phyloP scores from a whole-genome alignment of 2,113 vertebrate species.

The Oncorhynchus tshawytscha region DNA sequence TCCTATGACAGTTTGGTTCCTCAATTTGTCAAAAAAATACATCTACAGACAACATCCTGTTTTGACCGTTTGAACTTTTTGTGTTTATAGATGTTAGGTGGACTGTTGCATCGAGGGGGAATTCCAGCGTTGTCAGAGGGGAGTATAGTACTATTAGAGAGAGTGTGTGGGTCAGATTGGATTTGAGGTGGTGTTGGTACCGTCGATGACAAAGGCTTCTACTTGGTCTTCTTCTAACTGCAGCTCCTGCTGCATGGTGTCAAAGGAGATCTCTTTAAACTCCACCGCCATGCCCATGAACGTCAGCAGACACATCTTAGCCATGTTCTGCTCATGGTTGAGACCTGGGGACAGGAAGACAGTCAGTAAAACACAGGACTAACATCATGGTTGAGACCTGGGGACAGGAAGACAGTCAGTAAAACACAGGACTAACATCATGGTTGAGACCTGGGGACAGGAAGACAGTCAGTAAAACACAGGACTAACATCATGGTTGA shows the following conservation, averaged over 20 bases:
- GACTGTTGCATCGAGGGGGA: too few species aligned
- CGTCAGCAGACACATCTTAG: conserved; percentile 97
- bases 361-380: conserved; percentile 51
- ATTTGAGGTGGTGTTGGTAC: conserved; percentile 63
- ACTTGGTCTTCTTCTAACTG: conserved; percentile 93
- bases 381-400: not conserved
- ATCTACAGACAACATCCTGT: not conserved
- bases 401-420: too few species aligned
- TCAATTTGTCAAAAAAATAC: not conserved
- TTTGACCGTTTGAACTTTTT: not conserved
- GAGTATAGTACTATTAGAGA: too few species aligned
- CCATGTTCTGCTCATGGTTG: conserved; percentile 94
- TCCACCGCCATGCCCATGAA: conserved; percentile 99
- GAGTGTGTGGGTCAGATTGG: not conserved
- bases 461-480: too few species aligned
- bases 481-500: too few species aligned
- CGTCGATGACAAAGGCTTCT: conserved; percentile 97
- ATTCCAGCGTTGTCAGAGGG: too few species aligned
- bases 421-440: not conserved
- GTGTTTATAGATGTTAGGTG: not conserved
- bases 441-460: too few species aligned
- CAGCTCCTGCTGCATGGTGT: conserved; percentile 96
- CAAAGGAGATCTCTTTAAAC: conserved; percentile 95
- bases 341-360: conserved; percentile 75
- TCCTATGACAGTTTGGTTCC: not conserved